A percentile compares a stretch with the other conserved stretches of the same genome.
Conservation (phyloP, 2,113 vertebrate species). For the Carassius carassius region DNA sequence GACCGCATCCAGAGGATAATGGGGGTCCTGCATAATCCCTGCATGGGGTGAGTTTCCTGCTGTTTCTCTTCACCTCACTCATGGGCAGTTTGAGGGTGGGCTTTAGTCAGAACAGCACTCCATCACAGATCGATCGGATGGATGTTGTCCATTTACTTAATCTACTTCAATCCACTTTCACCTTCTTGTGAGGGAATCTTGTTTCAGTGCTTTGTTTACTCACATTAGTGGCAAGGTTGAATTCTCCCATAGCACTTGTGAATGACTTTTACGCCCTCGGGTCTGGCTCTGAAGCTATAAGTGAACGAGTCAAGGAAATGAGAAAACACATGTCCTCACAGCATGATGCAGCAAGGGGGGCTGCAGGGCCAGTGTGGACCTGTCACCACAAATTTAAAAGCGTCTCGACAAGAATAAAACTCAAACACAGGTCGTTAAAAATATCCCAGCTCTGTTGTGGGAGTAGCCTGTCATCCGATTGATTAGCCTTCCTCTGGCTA, state of each 20-base stretch:
- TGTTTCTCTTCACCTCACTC: neutral
- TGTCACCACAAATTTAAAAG: conserved; percentile 12
- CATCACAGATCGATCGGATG: conserved; percentile 13
- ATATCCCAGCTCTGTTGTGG: conserved; percentile 63
- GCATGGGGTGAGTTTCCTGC: conserved; percentile 72
- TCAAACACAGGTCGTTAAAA: conserved; percentile 67
- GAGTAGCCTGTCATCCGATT: conserved; percentile 62
- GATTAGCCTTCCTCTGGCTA: conserved; percentile 63
- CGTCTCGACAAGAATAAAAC: conserved; percentile 50
- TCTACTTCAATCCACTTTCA: neutral
- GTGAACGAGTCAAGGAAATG: neutral
- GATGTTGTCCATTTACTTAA: conserved; percentile 12
- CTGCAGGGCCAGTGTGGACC: conserved; percentile 58
- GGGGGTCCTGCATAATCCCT: conserved; percentile 79
- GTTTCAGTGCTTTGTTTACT: neutral
- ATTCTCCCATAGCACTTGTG: neutral
- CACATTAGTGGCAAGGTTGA: neutral
- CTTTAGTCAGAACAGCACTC: conserved; percentile 29
- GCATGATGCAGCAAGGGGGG: conserved; percentile 55
- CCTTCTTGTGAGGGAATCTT: neutral
- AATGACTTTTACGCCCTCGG: neutral
- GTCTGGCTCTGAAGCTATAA: neutral
- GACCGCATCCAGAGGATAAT: conserved; percentile 83
- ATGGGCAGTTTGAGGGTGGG: neutral
- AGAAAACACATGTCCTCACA: conserved; percentile 61